A percentile compares a stretch with the other conserved stretches of the same genome.
Evolutionary conservation across 2,888 invertebrate genomes (phyloP).

Genomic region (Diaprepes abbreviatus): DNA sequence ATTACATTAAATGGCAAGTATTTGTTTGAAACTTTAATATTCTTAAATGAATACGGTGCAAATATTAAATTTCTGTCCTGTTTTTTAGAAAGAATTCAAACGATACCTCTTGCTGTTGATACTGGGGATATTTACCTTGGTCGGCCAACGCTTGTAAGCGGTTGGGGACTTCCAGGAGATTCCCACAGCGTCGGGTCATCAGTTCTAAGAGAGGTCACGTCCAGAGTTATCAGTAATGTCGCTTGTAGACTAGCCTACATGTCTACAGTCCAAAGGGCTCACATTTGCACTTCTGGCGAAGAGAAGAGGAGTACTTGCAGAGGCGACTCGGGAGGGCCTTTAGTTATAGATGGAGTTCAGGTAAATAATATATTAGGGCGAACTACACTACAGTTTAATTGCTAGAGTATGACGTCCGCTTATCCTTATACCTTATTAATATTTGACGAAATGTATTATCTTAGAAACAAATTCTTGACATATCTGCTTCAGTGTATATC

Average conservation of each 20-base stretch:
- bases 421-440: too few relatives aligned
- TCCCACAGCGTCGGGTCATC: slow-evolving; percentile 64
- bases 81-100: slow-evolving; percentile 64
- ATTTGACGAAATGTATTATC: too few relatives aligned
- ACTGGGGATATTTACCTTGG: slow-evolving; percentile 62
- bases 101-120: slow-evolving; percentile 62
- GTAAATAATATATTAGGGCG: too few relatives aligned
- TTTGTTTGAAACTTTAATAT: too few relatives aligned
- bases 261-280: slow-evolving; percentile 64
- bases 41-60: too few relatives aligned
- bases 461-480: too few relatives aligned
- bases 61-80: too few relatives aligned
- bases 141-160: slow-evolving; percentile 65
- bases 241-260: slow-evolving; percentile 68
- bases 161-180: slow-evolving; percentile 68
- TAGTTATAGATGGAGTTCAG: slow-evolving; percentile 51
- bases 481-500: too few relatives aligned
- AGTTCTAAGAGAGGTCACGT: slow-evolving; percentile 64
- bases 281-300: slow-evolving; percentile 69
- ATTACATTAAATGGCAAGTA: slow-evolving; percentile 12
- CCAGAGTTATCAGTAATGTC: slow-evolving; percentile 64
- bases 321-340: slow-evolving; percentile 67
- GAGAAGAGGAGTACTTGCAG: slow-evolving; percentile 69
- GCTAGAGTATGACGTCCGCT: too few relatives aligned
- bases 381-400: too few relatives aligned